Percentiles rank a stretch among this genome's conserved stretches.
Evolutionary conservation across 2,113 vertebrate species (phyloP).

Genomic region (Caloenas nicobarica): DNA sequence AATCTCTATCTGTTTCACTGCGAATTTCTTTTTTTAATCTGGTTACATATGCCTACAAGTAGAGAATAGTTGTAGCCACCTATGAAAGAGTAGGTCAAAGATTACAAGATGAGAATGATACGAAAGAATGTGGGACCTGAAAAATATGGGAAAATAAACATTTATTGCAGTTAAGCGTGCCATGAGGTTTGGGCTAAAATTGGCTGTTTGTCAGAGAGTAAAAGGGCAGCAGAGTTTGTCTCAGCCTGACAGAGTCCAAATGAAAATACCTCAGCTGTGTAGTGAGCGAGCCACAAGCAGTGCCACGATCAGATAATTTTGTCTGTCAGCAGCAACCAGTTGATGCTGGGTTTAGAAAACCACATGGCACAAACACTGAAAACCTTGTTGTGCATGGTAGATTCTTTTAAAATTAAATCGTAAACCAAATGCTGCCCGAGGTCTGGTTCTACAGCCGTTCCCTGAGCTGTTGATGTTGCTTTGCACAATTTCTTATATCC

Average conservation of each 20-base stretch:
- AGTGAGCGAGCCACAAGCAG: background rate
- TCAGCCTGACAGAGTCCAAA: background rate
- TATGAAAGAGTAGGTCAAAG: background rate
- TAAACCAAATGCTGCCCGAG: background rate
- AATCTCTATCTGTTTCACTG: background rate
- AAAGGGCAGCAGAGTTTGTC: background rate
- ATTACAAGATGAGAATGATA: background rate
- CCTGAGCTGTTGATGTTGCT: background rate
- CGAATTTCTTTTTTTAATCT: background rate
- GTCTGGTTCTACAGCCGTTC: background rate
- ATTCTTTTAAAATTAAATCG: background rate
- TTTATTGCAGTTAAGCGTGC: background rate
- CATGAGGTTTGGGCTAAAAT: background rate
- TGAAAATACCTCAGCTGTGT: background rate
- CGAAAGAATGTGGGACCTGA: background rate
- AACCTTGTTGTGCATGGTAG: background rate
- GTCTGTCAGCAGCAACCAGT: background rate
- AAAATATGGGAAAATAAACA: background rate
- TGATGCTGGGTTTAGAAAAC: background rate
- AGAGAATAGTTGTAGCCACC: background rate
- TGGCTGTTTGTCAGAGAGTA: background rate
- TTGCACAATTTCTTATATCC: background rate
- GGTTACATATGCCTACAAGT: background rate
- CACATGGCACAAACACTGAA: background rate
- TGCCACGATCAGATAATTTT: background rate